These are phyloP conservation scores for Phyllotreta cruciferae DNA, from an alignment of 2,888 invertebrate genomes.

Conservation along the genomic window DNA sequence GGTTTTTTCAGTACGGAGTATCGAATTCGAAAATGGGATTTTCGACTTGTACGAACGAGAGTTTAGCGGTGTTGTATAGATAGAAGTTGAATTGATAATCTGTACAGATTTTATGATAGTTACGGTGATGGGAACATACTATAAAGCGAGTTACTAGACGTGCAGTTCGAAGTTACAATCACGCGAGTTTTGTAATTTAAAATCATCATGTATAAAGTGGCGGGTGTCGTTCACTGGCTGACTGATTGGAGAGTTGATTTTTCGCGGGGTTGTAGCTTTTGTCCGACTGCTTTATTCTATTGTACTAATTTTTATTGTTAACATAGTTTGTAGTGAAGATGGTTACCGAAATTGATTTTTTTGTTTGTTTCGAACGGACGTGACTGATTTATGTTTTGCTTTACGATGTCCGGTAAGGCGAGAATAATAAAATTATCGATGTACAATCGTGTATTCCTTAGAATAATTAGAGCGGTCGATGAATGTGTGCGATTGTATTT, in stretches of 20 bases:
- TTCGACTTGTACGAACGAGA: too few relatives aligned
- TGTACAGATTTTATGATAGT: constrained; percentile 23
- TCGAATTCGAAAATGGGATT: too few relatives aligned
- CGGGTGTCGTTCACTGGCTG: too few relatives aligned
- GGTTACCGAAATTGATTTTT: constrained; percentile 21
- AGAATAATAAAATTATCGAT: neutral
- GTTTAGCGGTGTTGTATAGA: neutral
- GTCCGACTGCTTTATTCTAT: too few relatives aligned
- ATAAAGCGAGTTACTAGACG: constrained; percentile 27
- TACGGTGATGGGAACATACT: constrained; percentile 34
- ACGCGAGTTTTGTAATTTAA: too few relatives aligned
- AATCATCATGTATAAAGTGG: too few relatives aligned
- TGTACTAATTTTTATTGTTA: constrained; percentile 22
- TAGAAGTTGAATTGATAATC: constrained; percentile 9
- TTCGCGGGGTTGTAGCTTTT: too few relatives aligned
- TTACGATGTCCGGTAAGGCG: constrained; percentile 18
- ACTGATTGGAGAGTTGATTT: too few relatives aligned
- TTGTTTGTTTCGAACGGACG: constrained; percentile 12
- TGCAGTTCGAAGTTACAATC: neutral
- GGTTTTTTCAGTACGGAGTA: too few relatives aligned
- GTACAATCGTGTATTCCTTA: neutral
- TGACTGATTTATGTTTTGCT: constrained; percentile 24
- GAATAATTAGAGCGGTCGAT: neutral
- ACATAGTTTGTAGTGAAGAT: constrained; percentile 21
- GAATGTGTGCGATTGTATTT: neutral